Base-by-base conservation (phyloP, 2,113 vertebrate species). In the Phylloscopus trochiloides region DNA sequence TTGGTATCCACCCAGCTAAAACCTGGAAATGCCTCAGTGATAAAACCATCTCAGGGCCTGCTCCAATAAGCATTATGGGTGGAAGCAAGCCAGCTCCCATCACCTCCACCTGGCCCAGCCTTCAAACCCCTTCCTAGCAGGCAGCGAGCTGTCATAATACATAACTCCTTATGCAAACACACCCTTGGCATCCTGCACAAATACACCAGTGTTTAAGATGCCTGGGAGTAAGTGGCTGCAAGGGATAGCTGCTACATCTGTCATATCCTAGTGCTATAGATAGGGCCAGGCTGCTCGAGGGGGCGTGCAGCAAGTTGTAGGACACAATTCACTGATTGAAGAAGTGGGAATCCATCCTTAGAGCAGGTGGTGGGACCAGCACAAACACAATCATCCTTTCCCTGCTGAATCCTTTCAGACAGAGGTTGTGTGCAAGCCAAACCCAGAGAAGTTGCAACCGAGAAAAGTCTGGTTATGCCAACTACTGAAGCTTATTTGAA, bases 21-120 rank as follows among this genome's bases (percentile, higher is more conserved):
- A 80, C 34, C 86, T 94, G 94, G 92, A 90, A 86, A 52, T 25
- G 67, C 61, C 32, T 77, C 94, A 82, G 10, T 6, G 21, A 76
- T n/a, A 76, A 86, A 88, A 79, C 24, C 63, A 16, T 73, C 76
- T 59, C 65, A 55, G 20, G 55, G 32, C 43, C 73, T 66, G 54
- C 67, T 94, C 63, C 90, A 76, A 1, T 90, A 42, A 94, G 58
- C 36, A 24, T 9, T 50, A 3, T 9, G 12, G 21, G 26, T 62
- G 63, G 92, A 88, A 94, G 43, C 12, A 61, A 86, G 90, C 92
- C 94, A 96, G 4, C 10, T 97, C 71, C 47, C 79, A 75, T 66
- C 83, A 93, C 86, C 82, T 96, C 71, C 86, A 96, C 88, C 88
- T 92, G 86, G 78, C 67, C 45, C 47, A 70, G 75, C 54, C 86